phyloP scores from a whole-genome alignment of 2,113 vertebrate species.

The Ceyx cyanopectus region DNA sequence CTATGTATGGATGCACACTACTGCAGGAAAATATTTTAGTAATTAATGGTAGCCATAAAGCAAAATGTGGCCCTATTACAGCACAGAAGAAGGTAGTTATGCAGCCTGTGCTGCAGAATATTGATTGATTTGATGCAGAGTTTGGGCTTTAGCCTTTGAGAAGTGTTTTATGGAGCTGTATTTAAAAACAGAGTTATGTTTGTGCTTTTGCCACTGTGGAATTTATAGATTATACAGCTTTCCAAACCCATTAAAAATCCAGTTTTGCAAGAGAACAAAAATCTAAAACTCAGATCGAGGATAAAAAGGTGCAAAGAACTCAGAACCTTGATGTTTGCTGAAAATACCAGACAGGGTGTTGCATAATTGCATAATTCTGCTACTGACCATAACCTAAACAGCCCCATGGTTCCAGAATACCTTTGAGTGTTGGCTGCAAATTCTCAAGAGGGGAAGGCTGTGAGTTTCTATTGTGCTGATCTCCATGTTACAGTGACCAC shows the following conservation, averaged over 20 bases:
- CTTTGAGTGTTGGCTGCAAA: not conserved
- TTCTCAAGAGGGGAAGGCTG: not conserved
- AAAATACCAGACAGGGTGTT: not conserved
- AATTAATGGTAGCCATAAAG: constrained; percentile 40
- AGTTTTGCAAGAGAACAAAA: not conserved
- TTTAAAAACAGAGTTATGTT: not conserved
- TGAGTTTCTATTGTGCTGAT: not conserved
- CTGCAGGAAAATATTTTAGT: constrained; percentile 50
- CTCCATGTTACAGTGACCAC: not conserved
- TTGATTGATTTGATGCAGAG: constrained; percentile 15
- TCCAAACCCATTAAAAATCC: not conserved
- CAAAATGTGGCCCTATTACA: not conserved
- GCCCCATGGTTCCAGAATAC: not conserved
- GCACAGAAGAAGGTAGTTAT: constrained; percentile 8
- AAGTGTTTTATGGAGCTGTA: not conserved
- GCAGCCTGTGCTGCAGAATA: not conserved
- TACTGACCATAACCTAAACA: not conserved
- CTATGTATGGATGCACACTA: constrained; percentile 31
- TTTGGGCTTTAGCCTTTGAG: not conserved
- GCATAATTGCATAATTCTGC: not conserved
- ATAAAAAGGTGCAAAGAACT: not conserved
- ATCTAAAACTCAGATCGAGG: not conserved
- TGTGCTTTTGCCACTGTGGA: not conserved
- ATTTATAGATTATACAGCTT: not conserved
- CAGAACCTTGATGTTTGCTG: not conserved